Conservation (phyloP, 1,140 invertebrate genomes). For the Metopolophium dirhodum region DNA sequence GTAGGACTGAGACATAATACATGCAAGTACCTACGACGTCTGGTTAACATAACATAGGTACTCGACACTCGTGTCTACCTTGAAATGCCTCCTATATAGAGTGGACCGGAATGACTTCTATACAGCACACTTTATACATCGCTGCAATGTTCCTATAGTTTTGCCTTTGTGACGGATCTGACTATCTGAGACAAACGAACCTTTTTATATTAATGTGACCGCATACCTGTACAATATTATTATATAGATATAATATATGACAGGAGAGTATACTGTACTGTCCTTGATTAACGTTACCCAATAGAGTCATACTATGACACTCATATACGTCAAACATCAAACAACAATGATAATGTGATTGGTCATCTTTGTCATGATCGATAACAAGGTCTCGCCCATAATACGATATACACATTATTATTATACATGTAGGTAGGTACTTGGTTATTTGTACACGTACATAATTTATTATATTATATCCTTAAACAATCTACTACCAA, state of each 20-base stretch:
- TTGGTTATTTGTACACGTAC: background rate
- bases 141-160: background rate
- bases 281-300: background rate
- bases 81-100: background rate
- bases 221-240: too few species aligned
- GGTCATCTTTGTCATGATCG: constrained; percentile 7
- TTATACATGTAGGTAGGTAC: background rate
- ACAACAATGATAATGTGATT: background rate
- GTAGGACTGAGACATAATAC: too few species aligned
- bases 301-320: background rate
- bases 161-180: background rate
- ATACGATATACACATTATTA: background rate
- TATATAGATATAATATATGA: background rate
- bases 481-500: background rate
- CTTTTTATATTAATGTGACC: background rate
- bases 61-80: background rate
- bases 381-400: background rate
- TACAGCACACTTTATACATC: background rate
- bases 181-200: background rate
- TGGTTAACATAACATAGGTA: too few species aligned
- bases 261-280: background rate
- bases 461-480: background rate
- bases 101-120: background rate
- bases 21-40: too few species aligned
- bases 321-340: background rate